Evolutionary conservation across 2,888 invertebrate genomes (phyloP), one percentile per base, ranked within the genome.

Genomic region (Branchellion lobata): DNA sequence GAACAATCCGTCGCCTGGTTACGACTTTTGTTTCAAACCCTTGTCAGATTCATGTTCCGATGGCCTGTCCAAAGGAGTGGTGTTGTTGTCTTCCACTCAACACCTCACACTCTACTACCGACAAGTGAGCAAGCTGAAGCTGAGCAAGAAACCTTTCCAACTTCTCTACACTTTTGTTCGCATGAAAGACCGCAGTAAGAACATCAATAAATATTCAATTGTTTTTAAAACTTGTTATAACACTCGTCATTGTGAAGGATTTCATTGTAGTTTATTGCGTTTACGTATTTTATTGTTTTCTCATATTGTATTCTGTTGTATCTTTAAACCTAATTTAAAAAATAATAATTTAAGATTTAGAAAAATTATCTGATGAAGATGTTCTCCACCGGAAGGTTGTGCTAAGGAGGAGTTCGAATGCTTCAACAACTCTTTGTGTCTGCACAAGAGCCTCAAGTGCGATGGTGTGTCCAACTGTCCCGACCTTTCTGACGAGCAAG

Each of bases 21-120:
- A n/a, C n/a, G n/a, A n/a, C n/a, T n/a, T n/a, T n/a, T n/a, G n/a
- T n/a, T n/a, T n/a, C n/a, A n/a, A n/a, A n/a, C n/a, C n/a, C n/a
- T n/a, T n/a, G n/a, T n/a, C 24, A 57, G 61, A 57, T 57, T 57
- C 61, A 57, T 57, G 61, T n/a, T 24, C 21, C 21, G 61, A 57
- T n/a, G 61, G 24, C 24, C 61, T 18, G 11, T 5, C 24, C 5
- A 57, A 24, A 24, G 61, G 24, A 24, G 24, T 57, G 14, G 21
- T 24, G 5, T n/a, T 57, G 61, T 5, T 57, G 3, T 57, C 61
- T 24, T 57, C 61, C 24, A 5, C 14, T 5, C 8, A 57, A 5
- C 61, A 57, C 61, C 3, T 57, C n/a, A 57, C 61, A 3, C 61
- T 57, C 8, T n/a, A 24, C 24, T 57, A 57, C 61, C 21, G 61